Base-by-base conservation (phyloP, 2,888 invertebrate species). In the Apomyelois bistriatella region DNA sequence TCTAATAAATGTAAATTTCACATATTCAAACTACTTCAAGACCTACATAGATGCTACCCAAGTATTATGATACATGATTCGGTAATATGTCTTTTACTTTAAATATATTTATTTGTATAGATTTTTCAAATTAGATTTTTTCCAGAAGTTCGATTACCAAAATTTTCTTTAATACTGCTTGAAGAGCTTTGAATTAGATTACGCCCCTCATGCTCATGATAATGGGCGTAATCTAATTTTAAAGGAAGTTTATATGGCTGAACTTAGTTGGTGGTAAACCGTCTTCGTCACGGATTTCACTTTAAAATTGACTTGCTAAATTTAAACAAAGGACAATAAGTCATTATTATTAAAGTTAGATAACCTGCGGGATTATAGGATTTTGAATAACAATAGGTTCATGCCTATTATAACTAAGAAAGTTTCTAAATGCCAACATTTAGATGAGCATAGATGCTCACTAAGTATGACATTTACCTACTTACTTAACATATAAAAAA, bases 261-360 rank as follows among this genome's bases (percentile, higher is more conserved):
- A 52, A 52, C 37, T 52, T 52, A 12, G 15, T 10, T 42, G 35
- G 36, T n/a, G 32, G 15, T 32, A 28, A 52, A 43, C 41, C 16
- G 16, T 22, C 36, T 17, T 13, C 30, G 28, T 50, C 28, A 36
- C 36, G 43, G 22, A 43, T 52, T 43, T 43, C 37, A n/a, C 43
- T 13, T 22, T 22, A 36, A 37, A 52, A 52, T 52, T 52, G 37
- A 52, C 52, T 52, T 28, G 42, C 35, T 9, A 13, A 43, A 43
- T 17, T 52, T 43, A 13, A 16, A 43, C 28, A 46, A 46, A 22
- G 36, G 35, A 35, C 40, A 10, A 52, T 43, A 36, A 46, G 32
- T 17, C 51, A 3, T n/a, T 32, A 9, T 1, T 32, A 4, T 12
- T 36, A 3, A 22, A 2, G 22, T 22, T 22, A 5, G 22, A 13